Conservation (phyloP, 2,797 vertebrate genomes). For the Spea hammondii region DNA sequence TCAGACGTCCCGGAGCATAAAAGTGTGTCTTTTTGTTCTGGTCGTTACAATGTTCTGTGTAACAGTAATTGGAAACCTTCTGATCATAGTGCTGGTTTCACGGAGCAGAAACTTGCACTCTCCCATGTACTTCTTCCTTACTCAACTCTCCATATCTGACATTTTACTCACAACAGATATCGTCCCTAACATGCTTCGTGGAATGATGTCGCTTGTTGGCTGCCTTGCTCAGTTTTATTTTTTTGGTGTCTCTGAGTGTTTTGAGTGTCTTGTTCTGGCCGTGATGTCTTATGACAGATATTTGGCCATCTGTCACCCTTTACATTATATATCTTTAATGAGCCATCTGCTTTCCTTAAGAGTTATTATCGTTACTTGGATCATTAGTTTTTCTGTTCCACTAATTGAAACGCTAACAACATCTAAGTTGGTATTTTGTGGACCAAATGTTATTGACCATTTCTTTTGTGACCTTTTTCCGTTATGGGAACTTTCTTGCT, state of each 20-base stretch:
- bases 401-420: not conserved
- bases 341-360: not conserved
- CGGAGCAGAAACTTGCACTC: not conserved
- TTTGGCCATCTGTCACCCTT: too few species aligned
- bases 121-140: not conserved
- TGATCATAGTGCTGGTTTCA: not conserved
- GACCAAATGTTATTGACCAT: slow-evolving; percentile 6
- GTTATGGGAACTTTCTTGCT: slow-evolving; percentile 1
- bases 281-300: not conserved
- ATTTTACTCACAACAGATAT: slow-evolving; percentile 19
- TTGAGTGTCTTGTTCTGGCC: slow-evolving; percentile 3
- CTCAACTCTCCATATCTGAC: slow-evolving; percentile 5
- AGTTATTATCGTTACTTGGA: not conserved
- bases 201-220: not conserved
- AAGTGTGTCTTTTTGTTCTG: not conserved
- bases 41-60: not conserved
- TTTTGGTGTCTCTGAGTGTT: slow-evolving; percentile 1
- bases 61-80: not conserved
- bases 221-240: slow-evolving; percentile 5
- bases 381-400: not conserved
- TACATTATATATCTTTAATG: slow-evolving; percentile 10
- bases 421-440: not conserved
- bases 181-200: not conserved
- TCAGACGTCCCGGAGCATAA: not conserved
- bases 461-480: slow-evolving; percentile 14